phyloP scores from a whole-genome alignment of 2,797 vertebrate genomes.

The Hydrophis major region DNA sequence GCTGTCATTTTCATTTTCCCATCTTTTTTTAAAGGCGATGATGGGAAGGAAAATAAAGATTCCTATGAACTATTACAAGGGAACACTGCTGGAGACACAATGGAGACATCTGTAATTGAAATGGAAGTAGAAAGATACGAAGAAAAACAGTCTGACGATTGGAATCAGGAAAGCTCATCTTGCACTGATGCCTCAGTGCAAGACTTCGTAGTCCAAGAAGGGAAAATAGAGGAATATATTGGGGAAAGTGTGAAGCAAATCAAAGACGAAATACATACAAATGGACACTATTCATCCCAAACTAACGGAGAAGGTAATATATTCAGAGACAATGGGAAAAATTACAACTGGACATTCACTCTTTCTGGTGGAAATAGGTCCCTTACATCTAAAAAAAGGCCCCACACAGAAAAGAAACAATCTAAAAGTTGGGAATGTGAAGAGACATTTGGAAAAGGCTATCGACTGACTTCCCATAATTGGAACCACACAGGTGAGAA shows the following conservation, averaged over 20 bases:
- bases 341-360: background rate
- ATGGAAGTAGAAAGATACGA: background rate
- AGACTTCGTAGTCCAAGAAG: background rate
- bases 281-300: background rate
- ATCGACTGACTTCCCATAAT: background rate
- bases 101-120: background rate
- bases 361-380: background rate
- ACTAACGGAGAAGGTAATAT: background rate
- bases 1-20: background rate
- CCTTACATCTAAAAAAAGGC: background rate
- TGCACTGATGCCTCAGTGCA: background rate
- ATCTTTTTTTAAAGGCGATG: background rate
- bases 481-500: background rate
- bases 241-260: background rate
- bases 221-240: background rate
- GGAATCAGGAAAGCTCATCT: background rate
- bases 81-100: background rate
- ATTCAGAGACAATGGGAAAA: background rate
- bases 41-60: background rate
- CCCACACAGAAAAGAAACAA: background rate
- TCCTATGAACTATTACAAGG: background rate
- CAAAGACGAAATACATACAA: background rate
- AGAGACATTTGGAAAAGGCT: background rate
- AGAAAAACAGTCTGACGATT: background rate
- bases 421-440: background rate